Evolutionary conservation across 2,797 vertebrate species (phyloP).

Genomic region (Pipistrellus nathusii): DNA sequence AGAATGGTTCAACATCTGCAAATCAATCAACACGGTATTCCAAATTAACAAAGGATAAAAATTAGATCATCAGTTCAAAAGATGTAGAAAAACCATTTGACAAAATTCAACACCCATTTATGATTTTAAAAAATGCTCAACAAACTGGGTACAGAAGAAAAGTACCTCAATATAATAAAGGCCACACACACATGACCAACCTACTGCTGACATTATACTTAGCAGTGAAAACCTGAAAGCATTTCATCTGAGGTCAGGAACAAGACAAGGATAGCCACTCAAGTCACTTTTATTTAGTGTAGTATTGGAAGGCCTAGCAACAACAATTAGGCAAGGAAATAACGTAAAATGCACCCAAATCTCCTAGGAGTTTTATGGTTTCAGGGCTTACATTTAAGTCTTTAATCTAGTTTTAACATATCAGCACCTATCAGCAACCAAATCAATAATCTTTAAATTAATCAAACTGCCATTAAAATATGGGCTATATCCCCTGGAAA

Average conservation of each 20-base stretch:
- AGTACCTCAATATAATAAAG: neutral
- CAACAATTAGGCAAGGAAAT: neutral
- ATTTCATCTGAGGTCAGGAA: neutral
- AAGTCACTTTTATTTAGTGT: neutral
- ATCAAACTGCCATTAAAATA: neutral
- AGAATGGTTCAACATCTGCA: neutral
- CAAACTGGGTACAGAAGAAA: neutral
- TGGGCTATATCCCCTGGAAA: neutral
- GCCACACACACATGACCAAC: neutral
- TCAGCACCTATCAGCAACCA: neutral
- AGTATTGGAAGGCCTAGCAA: neutral
- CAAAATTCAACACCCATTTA: neutral
- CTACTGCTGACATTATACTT: neutral
- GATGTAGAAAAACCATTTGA: neutral
- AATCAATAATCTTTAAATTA: constrained; percentile 14
- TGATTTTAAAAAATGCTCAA: neutral
- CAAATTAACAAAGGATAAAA: neutral
- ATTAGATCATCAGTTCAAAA: neutral
- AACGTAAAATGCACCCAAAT: neutral
- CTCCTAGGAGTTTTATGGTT: too few species aligned
- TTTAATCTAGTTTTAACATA: too few species aligned
- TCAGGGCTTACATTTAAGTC: too few species aligned
- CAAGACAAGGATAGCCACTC: neutral
- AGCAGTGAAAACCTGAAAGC: neutral
- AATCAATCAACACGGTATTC: neutral